Percentiles rank a stretch among this genome's conserved stretches.
phyloP scores from a whole-genome alignment of 2,888 invertebrate genomes.

The Agyllia agylla region DNA sequence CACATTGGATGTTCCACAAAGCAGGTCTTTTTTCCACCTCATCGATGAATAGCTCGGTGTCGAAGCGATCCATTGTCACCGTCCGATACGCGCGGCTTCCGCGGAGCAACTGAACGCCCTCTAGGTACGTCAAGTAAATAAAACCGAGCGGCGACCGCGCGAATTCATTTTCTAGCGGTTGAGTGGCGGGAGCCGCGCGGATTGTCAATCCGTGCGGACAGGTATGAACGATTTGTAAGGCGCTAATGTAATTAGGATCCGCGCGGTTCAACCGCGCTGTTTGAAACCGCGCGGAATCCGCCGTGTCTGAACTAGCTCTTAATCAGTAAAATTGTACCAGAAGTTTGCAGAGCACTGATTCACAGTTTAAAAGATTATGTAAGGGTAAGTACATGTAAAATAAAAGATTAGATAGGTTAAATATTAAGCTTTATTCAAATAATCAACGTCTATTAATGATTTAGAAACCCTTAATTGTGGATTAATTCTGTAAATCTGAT shows the following conservation, averaged over 20 bases:
- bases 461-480: no score
- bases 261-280: neutral
- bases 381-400: conserved; percentile 20
- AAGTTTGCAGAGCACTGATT: conserved; percentile 17
- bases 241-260: neutral
- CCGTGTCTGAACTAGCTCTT: conserved; percentile 1
- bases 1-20: neutral
- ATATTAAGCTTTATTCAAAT: conserved; percentile 20
- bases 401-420: conserved; percentile 47
- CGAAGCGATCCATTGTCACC: conserved; percentile 43
- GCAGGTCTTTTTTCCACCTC: conserved; percentile 14
- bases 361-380: conserved; percentile 29
- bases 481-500: no score
- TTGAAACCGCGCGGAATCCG: neutral
- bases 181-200: conserved; percentile 5
- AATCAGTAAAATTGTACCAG: no score
- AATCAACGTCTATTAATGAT: neutral
- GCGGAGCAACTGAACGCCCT: conserved; percentile 75
- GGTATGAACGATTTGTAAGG: neutral
- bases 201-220: neutral
- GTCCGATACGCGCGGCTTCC: conserved; percentile 44
- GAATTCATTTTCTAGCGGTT: conserved; percentile 5
- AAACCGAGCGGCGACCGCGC: neutral
- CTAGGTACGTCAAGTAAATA: conserved; percentile 58
- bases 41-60: conserved; percentile 22